Evolutionary conservation across 1,140 invertebrate species (phyloP).

Genomic region (Macrosteles quadrilineatus): DNA sequence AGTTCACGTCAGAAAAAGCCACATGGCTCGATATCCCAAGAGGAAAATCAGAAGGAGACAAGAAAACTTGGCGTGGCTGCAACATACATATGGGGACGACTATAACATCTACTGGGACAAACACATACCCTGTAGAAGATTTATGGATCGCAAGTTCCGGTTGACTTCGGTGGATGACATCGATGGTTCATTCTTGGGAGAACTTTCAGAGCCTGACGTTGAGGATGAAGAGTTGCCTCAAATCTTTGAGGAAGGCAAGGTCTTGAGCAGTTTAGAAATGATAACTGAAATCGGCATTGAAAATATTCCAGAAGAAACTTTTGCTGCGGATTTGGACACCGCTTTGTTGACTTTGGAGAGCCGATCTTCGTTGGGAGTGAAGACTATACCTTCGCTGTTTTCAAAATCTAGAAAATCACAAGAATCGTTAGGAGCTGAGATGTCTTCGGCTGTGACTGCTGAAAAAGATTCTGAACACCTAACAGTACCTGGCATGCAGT

Average conservation of each 20-base stretch:
- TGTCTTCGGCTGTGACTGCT: not conserved
- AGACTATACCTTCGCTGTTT: not conserved
- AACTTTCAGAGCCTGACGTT: not conserved
- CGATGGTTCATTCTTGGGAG: not conserved
- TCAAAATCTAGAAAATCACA: not conserved
- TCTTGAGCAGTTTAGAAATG: constrained; percentile 15
- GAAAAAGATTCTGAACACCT: not conserved
- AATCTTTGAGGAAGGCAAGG: not conserved
- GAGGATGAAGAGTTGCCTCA: not conserved
- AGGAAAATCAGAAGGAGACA: constrained; percentile 23
- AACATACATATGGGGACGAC: constrained; percentile 26
- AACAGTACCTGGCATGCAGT: not conserved
- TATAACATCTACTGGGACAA: constrained; percentile 25
- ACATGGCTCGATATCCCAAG: constrained; percentile 19
- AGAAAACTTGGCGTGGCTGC: constrained; percentile 19
- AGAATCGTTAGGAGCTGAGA: not conserved
- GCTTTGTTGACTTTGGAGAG: not conserved
- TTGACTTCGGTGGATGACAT: not conserved
- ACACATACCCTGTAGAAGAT: not conserved
- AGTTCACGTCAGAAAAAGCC: constrained; percentile 26
- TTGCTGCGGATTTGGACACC: not conserved
- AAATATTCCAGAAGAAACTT: not conserved
- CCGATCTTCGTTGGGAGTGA: not conserved
- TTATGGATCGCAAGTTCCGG: constrained; percentile 25
- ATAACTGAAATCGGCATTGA: constrained; percentile 8